These are phyloP conservation scores for Aproaerema taeniolella DNA, from an alignment of 2,888 invertebrate genomes.

Conservation along the genomic window DNA sequence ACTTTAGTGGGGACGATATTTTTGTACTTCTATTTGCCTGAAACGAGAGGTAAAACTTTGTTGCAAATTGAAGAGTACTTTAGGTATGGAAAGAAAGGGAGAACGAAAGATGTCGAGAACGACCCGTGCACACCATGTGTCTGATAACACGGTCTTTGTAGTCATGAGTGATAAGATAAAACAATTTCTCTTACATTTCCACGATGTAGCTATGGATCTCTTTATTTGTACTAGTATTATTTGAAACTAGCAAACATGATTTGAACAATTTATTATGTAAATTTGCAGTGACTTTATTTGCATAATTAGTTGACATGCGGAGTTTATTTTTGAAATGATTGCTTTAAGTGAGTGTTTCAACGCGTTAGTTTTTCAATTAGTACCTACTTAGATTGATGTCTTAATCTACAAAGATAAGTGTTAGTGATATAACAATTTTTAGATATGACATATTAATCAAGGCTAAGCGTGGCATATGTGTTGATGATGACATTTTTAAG, in stretches of 20 bases:
- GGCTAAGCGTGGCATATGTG: too few species aligned
- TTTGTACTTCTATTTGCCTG: constrained; percentile 79
- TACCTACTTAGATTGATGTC: too few species aligned
- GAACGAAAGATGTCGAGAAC: constrained; percentile 24
- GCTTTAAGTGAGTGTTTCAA: too few species aligned
- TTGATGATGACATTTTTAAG: too few species aligned
- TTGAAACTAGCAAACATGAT: not conserved
- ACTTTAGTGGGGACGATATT: constrained; percentile 78
- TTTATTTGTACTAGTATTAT: not conserved
- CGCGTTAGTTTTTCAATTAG: too few species aligned
- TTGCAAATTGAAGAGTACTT: constrained; percentile 81
- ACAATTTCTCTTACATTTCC: not conserved
- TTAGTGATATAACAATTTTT: too few species aligned
- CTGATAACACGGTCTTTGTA: constrained; percentile 17
- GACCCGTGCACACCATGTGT: constrained; percentile 15
- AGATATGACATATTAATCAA: too few species aligned
- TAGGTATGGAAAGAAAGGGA: constrained; percentile 44
- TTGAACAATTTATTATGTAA: too few species aligned
- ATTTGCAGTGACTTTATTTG: too few species aligned
- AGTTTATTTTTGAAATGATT: too few species aligned
- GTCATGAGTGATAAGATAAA: constrained; percentile 16
- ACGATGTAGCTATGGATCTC: not conserved
- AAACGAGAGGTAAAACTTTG: constrained; percentile 82
- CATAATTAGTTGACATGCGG: too few species aligned
- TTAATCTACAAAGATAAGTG: too few species aligned